Evolutionary conservation across 1,140 invertebrate genomes (phyloP).

Genomic region (Neodiprion lecontei): DNA sequence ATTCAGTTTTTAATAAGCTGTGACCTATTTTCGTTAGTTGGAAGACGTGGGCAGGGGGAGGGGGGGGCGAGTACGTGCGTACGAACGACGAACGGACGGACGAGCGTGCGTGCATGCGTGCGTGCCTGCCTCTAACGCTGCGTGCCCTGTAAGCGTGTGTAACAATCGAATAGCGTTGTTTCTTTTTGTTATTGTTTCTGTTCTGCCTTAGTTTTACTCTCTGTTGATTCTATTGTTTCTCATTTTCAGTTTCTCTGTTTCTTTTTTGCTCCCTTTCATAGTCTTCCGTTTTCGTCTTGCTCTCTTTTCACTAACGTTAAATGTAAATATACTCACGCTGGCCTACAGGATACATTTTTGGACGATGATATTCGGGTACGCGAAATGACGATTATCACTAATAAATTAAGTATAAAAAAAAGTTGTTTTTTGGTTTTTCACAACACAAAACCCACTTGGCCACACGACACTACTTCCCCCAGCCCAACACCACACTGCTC

Average conservation of each 20-base stretch:
- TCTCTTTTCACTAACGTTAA: not conserved
- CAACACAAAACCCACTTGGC: constrained; percentile 54
- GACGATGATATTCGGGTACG: constrained; percentile 31
- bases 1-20: too few species aligned
- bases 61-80: too few species aligned
- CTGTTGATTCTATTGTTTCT: not conserved
- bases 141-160: not conserved
- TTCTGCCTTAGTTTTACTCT: not conserved
- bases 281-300: not conserved
- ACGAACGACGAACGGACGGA: too few species aligned
- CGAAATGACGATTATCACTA: constrained; percentile 50
- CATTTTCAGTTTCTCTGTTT: constrained; percentile 21
- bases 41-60: too few species aligned
- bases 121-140: not conserved
- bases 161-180: not conserved
- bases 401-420: constrained; percentile 54
- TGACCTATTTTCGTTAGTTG: too few species aligned
- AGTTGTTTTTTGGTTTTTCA: constrained; percentile 25
- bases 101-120: too few species aligned
- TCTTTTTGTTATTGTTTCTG: not conserved
- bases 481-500: constrained; percentile 43
- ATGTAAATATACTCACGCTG: constrained; percentile 55
- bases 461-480: constrained; percentile 54
- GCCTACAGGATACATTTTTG: constrained; percentile 62
- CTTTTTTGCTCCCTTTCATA: constrained; percentile 17